phyloP scores from a whole-genome alignment of 2,888 invertebrate genomes.

The Agrochola litura region DNA sequence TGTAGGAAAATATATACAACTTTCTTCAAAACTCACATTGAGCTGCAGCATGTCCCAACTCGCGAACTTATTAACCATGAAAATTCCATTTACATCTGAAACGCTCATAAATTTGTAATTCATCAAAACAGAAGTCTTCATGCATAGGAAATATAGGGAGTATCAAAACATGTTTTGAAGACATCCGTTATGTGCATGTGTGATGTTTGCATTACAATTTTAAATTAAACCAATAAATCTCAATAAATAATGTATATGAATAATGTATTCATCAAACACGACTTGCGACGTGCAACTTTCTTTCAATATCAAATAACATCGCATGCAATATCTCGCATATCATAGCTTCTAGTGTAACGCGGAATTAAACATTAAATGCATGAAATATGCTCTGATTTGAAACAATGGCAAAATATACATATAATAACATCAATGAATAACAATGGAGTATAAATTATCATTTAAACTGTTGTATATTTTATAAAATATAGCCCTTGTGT shows the following conservation, averaged over 20 bases:
- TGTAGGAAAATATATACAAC: neutral
- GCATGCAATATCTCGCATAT: constrained; percentile 50
- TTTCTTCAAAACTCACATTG: neutral
- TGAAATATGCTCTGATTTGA: constrained; percentile 91
- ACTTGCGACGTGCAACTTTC: constrained; percentile 35
- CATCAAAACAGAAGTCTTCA: constrained; percentile 47
- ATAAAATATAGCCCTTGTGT: constrained; percentile 88
- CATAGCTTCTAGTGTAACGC: constrained; percentile 71
- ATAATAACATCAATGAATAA: constrained; percentile 91
- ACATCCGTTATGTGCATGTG: constrained; percentile 72
- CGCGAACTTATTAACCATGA: constrained; percentile 8
- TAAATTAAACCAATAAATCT: constrained; percentile 78
- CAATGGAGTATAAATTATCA: constrained; percentile 91
- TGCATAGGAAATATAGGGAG: constrained; percentile 70
- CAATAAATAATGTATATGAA: constrained; percentile 61
- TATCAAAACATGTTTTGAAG: constrained; percentile 46
- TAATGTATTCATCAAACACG: constrained; percentile 23
- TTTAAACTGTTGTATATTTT: constrained; percentile 90
- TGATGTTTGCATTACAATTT: constrained; percentile 75
- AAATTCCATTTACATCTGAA: constrained; percentile 28
- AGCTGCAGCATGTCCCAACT: neutral
- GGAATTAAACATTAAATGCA: constrained; percentile 88
- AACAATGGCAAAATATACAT: constrained; percentile 91
- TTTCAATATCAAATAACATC: constrained; percentile 27
- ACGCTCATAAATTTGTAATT: constrained; percentile 28